These are phyloP conservation scores for Trissonchulus sp. DNA, from an alignment of 2,888 invertebrate species.

Conservation along the genomic window DNA sequence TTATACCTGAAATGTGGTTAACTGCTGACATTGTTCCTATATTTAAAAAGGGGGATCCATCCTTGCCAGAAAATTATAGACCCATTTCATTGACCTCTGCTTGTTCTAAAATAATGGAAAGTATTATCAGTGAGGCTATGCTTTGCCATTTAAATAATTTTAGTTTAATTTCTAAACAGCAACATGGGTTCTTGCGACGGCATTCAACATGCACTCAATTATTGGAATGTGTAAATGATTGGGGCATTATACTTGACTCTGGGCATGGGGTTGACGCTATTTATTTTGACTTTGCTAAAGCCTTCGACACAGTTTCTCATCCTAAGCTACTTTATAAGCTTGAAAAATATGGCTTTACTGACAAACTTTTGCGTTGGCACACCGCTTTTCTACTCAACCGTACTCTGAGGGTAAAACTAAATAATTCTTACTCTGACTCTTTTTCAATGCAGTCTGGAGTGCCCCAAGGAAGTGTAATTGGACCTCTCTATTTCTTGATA, in stretches of 20 bases:
- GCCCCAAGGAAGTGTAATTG: neutral
- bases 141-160: neutral
- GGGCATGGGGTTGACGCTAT: neutral
- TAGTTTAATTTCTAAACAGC: neutral
- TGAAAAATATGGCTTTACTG: neutral
- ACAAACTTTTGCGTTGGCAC: neutral
- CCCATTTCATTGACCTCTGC: neutral
- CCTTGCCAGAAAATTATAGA: neutral
- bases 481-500: neutral
- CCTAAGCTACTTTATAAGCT: conserved; percentile 10
- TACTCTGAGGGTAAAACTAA: neutral
- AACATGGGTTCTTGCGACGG: neutral
- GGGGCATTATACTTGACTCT: neutral
- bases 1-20: neutral
- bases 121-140: neutral
- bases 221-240: conserved; percentile 3
- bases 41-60: conserved; percentile 9
- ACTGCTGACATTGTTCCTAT: neutral
- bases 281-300: too few species aligned
- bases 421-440: neutral
- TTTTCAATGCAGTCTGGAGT: conserved; percentile 15
- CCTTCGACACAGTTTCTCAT: too few species aligned
- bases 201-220: conserved; percentile 8
- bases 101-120: neutral
- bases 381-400: neutral